A percentile compares a stretch with the other conserved stretches of the same genome.
Evolutionary conservation across 2,797 vertebrate species (phyloP).

Genomic region (Lepilemur ruficaudatus): DNA sequence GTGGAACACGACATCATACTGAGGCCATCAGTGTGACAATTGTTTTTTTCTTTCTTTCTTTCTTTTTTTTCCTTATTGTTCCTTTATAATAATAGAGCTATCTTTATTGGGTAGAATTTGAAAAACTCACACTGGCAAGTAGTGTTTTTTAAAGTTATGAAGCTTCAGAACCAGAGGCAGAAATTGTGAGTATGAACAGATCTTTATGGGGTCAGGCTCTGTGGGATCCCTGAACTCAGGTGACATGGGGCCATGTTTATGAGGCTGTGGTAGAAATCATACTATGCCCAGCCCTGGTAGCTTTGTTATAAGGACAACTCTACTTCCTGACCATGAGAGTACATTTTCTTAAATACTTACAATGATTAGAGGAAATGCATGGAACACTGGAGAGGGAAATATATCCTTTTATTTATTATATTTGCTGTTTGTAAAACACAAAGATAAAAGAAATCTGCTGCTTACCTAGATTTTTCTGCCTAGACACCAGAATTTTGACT

Average conservation of each 20-base stretch:
- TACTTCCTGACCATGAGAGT: neutral
- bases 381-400: neutral
- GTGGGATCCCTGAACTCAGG: neutral
- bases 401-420: neutral
- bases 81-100: neutral
- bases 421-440: neutral
- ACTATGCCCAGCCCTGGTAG: neutral
- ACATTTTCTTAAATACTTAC: neutral
- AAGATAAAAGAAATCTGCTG: neutral
- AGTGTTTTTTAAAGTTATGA: neutral
- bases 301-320: neutral
- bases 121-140: neutral
- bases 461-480: neutral
- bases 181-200: neutral
- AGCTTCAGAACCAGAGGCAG: neutral
- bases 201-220: neutral
- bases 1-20: neutral
- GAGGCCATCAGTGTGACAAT: neutral
- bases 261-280: neutral
- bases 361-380: neutral
- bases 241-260: neutral
- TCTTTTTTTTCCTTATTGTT: neutral
- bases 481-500: neutral
- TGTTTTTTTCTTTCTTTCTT: neutral
- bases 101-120: neutral